These are phyloP conservation scores for Baronia brevicornis DNA, from an alignment of 2,888 invertebrate genomes.

Conservation along the genomic window DNA sequence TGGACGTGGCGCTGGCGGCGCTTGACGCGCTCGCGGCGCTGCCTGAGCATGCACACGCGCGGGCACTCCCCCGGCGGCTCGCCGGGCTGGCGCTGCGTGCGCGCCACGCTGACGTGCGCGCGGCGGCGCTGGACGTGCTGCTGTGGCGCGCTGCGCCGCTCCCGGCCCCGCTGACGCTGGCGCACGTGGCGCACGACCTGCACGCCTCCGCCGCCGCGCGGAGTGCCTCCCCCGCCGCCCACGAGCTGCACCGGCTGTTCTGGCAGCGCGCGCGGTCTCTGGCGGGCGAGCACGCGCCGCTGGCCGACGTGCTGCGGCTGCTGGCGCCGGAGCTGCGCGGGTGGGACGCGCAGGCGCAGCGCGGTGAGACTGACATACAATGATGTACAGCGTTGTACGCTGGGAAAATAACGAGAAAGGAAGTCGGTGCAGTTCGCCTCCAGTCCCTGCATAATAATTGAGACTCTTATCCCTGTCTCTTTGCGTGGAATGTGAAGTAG, in stretches of 20 bases:
- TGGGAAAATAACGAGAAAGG: too few relatives aligned
- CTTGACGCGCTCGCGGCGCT: conserved; percentile 18
- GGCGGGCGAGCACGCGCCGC: conserved; percentile 18
- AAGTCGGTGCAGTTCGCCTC: too few relatives aligned
- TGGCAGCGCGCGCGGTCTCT: conserved; percentile 39
- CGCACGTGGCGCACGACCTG: conserved; percentile 19
- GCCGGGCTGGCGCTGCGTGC: conserved; percentile 16
- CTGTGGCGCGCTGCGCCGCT: conserved; percentile 41
- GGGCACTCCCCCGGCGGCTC: conserved; percentile 11
- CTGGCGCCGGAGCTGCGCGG: conserved; percentile 25
- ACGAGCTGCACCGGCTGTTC: conserved; percentile 47
- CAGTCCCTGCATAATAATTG: too few relatives aligned
- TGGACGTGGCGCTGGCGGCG: conserved; percentile 28
- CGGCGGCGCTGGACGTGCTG: conserved; percentile 17
- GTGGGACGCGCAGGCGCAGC: conserved; percentile 22
- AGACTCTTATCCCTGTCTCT: neutral
- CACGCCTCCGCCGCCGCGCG: conserved; percentile 23
- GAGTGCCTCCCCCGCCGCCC: conserved; percentile 19
- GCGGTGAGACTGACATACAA: conserved; percentile 22
- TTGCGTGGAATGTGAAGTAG: too few relatives aligned
- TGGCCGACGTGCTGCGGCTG: conserved; percentile 18
- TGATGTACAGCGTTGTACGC: too few relatives aligned
- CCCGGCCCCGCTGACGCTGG: conserved; percentile 20
- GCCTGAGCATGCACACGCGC: conserved; percentile 10
- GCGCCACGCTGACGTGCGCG: conserved; percentile 12